Conservation (phyloP, 2,888 invertebrate species). For the Caenorhabditis sinica region DNA sequence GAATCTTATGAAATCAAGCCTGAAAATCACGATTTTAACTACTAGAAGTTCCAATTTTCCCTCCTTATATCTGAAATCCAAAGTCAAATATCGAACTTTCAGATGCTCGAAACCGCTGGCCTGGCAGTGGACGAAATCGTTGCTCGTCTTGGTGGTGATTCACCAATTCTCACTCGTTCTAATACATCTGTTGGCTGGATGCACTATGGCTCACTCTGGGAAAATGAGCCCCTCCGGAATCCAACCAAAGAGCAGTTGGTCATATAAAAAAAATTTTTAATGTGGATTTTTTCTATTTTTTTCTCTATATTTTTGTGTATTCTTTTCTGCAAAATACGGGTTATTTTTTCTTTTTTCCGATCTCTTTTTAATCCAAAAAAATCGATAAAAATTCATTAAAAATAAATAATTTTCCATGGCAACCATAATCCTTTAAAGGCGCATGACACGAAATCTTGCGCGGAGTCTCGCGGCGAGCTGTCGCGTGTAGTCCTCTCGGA, state of each 20-base stretch:
- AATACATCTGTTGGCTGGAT: constrained; percentile 65
- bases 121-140: constrained; percentile 71
- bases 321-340: background rate
- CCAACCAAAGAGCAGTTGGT: constrained; percentile 20
- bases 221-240: constrained; percentile 38
- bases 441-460: background rate
- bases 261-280: background rate
- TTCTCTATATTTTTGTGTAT: background rate
- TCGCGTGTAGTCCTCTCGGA: constrained; percentile 39
- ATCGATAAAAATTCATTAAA: background rate
- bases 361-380: background rate
- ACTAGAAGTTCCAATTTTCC: too few species aligned
- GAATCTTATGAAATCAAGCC: too few species aligned
- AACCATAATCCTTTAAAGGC: constrained; percentile 35
- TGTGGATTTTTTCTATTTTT: background rate
- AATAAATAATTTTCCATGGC: background rate
- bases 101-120: constrained; percentile 76
- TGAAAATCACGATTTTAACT: constrained; percentile 4
- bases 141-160: constrained; percentile 52
- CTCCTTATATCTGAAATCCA: too few species aligned
- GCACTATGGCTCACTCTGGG: constrained; percentile 63
- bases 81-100: constrained; percentile 9
- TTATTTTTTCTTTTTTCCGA: constrained; percentile 1
- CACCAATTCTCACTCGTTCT: constrained; percentile 38
- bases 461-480: background rate